Evolutionary conservation across 1,140 invertebrate species (phyloP).

Genomic region (Drosophila guanche): DNA sequence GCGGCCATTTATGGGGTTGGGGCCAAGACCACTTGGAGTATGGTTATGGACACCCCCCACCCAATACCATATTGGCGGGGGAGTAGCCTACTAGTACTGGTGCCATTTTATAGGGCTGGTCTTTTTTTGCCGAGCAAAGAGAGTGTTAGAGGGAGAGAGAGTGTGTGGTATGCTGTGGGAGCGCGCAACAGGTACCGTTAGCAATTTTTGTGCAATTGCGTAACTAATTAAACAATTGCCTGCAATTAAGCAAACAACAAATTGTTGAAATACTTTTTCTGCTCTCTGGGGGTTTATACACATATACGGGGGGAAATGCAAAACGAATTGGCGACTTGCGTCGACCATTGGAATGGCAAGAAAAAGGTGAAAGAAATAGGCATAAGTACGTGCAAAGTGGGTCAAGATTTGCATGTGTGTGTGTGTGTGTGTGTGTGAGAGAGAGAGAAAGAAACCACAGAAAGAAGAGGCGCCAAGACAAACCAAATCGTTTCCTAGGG

Average conservation of each 20-base stretch:
- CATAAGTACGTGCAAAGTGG: slow-evolving; percentile 36
- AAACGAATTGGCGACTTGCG: slow-evolving; percentile 14
- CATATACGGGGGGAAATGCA: slow-evolving; percentile 4
- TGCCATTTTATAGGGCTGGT: slow-evolving; percentile 8
- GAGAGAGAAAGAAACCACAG: slow-evolving; percentile 14
- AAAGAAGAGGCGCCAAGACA: background rate
- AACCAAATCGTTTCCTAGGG: slow-evolving; percentile 4
- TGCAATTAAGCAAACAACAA: slow-evolving; percentile 68
- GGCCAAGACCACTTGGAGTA: too few species aligned
- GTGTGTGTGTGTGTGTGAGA: slow-evolving; percentile 9
- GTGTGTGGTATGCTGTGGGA: background rate
- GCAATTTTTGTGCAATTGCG: slow-evolving; percentile 58
- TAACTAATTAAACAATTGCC: slow-evolving; percentile 79
- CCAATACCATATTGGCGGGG: background rate
- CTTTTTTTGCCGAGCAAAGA: slow-evolving; percentile 27
- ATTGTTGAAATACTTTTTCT: slow-evolving; percentile 52
- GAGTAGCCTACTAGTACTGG: too few species aligned
- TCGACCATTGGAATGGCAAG: slow-evolving; percentile 12
- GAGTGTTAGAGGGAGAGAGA: background rate
- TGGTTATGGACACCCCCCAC: background rate
- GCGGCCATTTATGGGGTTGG: too few species aligned
- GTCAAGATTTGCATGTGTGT: slow-evolving; percentile 51
- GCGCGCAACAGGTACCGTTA: slow-evolving; percentile 72
- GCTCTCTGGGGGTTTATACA: background rate
- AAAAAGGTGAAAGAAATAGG: slow-evolving; percentile 21